Percentiles rank a stretch among this genome's conserved stretches.
These are phyloP conservation scores for Dasyprocta punctata DNA, from an alignment of 2,113 vertebrate species.

Conservation along the genomic window DNA sequence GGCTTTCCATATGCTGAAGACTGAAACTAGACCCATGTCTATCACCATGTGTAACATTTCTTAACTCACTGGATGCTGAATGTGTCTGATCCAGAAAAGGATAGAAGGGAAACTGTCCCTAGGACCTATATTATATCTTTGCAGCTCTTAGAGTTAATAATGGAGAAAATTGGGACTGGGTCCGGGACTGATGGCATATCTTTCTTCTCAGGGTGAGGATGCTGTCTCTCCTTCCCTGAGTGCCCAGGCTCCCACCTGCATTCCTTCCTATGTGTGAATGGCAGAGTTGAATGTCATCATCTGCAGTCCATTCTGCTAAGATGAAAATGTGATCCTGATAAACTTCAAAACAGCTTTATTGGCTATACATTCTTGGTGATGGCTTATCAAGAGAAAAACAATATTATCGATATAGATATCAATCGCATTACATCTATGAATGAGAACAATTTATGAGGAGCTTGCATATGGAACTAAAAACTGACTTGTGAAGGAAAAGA, in stretches of 20 bases:
- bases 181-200: fast-evolving
- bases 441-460: constrained; percentile 89
- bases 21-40: too few relatives aligned
- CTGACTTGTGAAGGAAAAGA: constrained; percentile 73
- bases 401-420: constrained; percentile 77
- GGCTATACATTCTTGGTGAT: constrained; percentile 83
- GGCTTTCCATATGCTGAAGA: too few relatives aligned
- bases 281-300: constrained; percentile 76
- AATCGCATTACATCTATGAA: constrained; percentile 85
- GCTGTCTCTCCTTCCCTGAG: neutral
- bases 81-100: neutral
- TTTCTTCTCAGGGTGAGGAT: neutral
- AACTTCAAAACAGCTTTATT: constrained; percentile 83
- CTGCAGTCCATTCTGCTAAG: constrained; percentile 79
- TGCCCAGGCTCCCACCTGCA: neutral
- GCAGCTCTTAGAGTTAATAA: neutral
- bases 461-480: constrained; percentile 88
- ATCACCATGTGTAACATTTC: neutral
- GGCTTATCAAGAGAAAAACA: constrained; percentile 84
- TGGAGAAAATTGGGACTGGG: neutral
- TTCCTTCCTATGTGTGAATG: neutral
- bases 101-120: neutral
- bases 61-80: neutral
- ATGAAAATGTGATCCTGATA: constrained; percentile 86
- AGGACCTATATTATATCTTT: neutral